These are phyloP conservation scores for Leptoteleia sp. DNA, from an alignment of 1,140 invertebrate genomes.

Conservation along the genomic window DNA sequence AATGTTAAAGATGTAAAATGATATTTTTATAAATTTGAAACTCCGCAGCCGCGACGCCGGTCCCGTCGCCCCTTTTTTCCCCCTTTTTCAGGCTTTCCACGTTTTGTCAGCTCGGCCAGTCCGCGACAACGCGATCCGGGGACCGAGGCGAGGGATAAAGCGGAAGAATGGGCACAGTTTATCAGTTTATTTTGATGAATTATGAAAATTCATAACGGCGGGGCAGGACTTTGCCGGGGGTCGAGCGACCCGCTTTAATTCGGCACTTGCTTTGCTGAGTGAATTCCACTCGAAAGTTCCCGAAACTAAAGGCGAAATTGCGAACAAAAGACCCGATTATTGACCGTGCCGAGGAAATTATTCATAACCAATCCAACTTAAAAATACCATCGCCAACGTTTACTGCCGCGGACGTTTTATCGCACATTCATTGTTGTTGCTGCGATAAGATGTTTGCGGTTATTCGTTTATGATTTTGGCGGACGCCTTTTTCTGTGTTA, in stretches of 20 bases:
- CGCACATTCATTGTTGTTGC: too few species aligned
- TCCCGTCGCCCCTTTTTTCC: conserved; percentile 6
- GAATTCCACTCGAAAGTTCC: neutral
- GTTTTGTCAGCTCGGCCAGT: conserved; percentile 1
- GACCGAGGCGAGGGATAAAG: neutral
- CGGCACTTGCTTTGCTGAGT: too few species aligned
- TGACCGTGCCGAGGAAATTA: conserved; percentile 14
- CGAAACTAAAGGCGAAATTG: neutral
- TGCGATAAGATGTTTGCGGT: too few species aligned
- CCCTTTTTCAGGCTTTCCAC: neutral
- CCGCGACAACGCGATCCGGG: neutral
- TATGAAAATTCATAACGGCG: conserved; percentile 10
- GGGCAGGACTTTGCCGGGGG: neutral
- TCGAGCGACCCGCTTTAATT: neutral
- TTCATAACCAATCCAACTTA: conserved; percentile 19
- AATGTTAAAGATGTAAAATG: conserved; percentile 64
- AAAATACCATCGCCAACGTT: conserved; percentile 3
- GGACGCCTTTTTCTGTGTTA: too few species aligned
- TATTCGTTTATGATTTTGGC: too few species aligned
- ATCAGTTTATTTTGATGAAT: conserved; percentile 16
- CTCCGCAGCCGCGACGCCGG: conserved; percentile 16
- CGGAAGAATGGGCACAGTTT: neutral
- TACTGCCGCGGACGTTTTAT: too few species aligned
- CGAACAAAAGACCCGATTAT: conserved; percentile 16
- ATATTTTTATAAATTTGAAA: conserved; percentile 64